phyloP scores from a whole-genome alignment of 2,888 invertebrate species.

The Salticus scenicus region DNA sequence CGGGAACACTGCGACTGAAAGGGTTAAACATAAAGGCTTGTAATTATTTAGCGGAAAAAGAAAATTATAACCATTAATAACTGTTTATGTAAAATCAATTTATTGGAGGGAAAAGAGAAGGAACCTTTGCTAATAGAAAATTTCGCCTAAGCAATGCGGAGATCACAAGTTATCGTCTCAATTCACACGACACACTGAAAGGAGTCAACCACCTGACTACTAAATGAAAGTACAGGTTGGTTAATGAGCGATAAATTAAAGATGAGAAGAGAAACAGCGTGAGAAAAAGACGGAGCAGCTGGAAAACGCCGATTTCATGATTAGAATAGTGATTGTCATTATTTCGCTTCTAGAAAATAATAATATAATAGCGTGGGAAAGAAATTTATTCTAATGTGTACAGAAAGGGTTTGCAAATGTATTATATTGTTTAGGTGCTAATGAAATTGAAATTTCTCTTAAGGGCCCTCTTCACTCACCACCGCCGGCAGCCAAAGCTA shows the following conservation, averaged over 20 bases:
- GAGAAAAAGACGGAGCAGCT: slow-evolving; percentile 59
- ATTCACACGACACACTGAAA: slow-evolving; percentile 45
- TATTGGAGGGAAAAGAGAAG: too few relatives aligned
- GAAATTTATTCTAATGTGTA: too few relatives aligned
- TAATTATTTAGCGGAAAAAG: too few relatives aligned
- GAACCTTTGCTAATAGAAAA: too few relatives aligned
- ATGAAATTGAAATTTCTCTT: too few relatives aligned
- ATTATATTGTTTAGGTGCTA: too few relatives aligned
- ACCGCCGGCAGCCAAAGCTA: too few relatives aligned
- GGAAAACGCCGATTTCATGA: slow-evolving; percentile 41
- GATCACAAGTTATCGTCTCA: background rate
- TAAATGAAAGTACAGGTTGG: slow-evolving; percentile 16
- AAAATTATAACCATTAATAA: too few relatives aligned
- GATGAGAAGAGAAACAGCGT: slow-evolving; percentile 43
- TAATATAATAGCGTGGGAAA: background rate
- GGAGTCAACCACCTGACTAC: slow-evolving; percentile 48
- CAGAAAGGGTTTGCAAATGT: slow-evolving; percentile 28
- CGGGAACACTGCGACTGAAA: too few relatives aligned
- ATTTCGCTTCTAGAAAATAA: background rate
- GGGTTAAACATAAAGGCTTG: too few relatives aligned
- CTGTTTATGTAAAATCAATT: too few relatives aligned
- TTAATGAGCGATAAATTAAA: slow-evolving; percentile 65
- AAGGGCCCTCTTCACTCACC: too few relatives aligned
- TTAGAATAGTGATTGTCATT: slow-evolving; percentile 47
- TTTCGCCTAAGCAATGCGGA: slow-evolving; percentile 2